Percentiles rank a stretch among this genome's conserved stretches.
Conservation (phyloP, 2,113 vertebrate species). For the Holacanthus passer region DNA sequence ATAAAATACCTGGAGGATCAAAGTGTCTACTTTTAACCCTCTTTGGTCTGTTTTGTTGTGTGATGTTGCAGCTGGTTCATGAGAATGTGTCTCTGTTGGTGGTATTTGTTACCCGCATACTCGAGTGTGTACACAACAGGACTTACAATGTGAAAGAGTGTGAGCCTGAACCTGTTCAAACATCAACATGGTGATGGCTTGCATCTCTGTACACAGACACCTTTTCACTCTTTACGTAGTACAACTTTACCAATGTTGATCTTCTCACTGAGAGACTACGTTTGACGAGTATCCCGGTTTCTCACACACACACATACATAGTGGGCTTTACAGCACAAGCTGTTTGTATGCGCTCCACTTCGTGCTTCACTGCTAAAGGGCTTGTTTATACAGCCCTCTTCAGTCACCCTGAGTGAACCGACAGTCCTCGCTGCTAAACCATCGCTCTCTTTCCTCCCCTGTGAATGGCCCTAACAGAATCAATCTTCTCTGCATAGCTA, state of each 20-base stretch:
- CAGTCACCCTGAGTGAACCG: conserved; percentile 72
- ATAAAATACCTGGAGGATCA: neutral
- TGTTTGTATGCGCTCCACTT: conserved; percentile 73
- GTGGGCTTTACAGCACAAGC: conserved; percentile 43
- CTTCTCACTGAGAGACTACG: conserved; percentile 63
- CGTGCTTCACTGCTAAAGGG: conserved; percentile 73
- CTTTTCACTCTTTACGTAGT: conserved; percentile 56
- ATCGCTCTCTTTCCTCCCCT: conserved; percentile 50
- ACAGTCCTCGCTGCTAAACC: conserved; percentile 43
- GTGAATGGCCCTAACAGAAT: conserved; percentile 48
- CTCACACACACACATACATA: conserved; percentile 32
- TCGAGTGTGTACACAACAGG: conserved; percentile 60
- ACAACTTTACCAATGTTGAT: conserved; percentile 73
- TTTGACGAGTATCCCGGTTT: conserved; percentile 69
- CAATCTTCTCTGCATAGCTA: conserved; percentile 53
- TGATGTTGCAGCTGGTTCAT: neutral
- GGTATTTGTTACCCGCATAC: conserved; percentile 57
- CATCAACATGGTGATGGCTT: conserved; percentile 45
- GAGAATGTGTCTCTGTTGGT: conserved; percentile 13
- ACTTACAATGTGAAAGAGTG: conserved; percentile 58
- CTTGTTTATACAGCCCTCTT: conserved; percentile 77
- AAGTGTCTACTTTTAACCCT: neutral
- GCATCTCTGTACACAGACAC: conserved; percentile 71
- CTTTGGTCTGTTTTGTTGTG: conserved; percentile 12
- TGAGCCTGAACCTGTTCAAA: conserved; percentile 77